These are phyloP conservation scores for Hyperoplus lanceolatus DNA, from an alignment of 2,797 vertebrate genomes.

Conservation along the genomic window DNA sequence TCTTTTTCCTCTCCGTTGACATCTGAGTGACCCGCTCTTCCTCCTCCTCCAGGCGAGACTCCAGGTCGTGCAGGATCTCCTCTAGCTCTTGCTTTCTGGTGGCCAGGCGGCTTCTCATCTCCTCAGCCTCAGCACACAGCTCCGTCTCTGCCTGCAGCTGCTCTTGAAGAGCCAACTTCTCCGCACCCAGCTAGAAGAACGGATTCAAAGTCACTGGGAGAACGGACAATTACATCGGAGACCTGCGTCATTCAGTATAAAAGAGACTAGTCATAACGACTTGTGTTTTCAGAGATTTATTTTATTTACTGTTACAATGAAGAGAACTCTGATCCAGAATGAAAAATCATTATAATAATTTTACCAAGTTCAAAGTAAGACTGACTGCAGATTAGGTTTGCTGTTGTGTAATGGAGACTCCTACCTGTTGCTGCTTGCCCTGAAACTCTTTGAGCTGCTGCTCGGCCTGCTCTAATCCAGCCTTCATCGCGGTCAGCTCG, in stretches of 20 bases:
- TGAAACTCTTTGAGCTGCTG: slow-evolving; percentile 90
- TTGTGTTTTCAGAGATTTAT: background rate
- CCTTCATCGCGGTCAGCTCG: slow-evolving; percentile 91
- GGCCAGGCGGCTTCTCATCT: slow-evolving; percentile 93
- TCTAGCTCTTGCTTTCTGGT: slow-evolving; percentile 97
- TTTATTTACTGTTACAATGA: too few species aligned
- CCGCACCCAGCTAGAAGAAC: slow-evolving; percentile 86
- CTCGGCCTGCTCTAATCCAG: slow-evolving; percentile 89
- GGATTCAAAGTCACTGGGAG: background rate
- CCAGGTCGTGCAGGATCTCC: slow-evolving; percentile 96
- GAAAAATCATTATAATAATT: background rate
- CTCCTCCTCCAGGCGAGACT: slow-evolving; percentile 96
- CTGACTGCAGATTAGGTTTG: background rate
- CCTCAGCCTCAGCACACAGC: slow-evolving; percentile 96
- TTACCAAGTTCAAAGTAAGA: background rate
- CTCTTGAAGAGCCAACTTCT: slow-evolving; percentile 96
- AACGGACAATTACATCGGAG: background rate
- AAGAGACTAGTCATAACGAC: background rate
- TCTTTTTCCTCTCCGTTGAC: slow-evolving; percentile 93
- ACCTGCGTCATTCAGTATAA: background rate
- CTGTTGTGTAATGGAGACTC: background rate
- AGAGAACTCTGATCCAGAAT: background rate
- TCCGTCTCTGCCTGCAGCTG: slow-evolving; percentile 98
- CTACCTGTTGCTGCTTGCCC: slow-evolving; percentile 91
- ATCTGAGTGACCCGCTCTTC: slow-evolving; percentile 93